Base-by-base conservation (phyloP, 2,113 vertebrate genomes). In the Nanorana parkeri region DNA sequence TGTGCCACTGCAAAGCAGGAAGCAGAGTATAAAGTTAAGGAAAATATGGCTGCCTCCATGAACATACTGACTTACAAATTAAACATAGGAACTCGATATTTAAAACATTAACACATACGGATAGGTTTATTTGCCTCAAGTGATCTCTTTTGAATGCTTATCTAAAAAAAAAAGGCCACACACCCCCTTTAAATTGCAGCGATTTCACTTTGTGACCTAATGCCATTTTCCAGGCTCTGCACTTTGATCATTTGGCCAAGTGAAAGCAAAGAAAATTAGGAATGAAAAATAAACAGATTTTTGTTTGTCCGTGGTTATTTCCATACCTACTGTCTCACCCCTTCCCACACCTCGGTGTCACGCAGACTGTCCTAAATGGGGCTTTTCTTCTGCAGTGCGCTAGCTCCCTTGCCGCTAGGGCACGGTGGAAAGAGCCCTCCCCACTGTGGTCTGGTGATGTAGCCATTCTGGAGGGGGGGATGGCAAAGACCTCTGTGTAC, bases 361-460 rank as follows among this genome's bases (percentile, higher is more conserved):
- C n/a, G 29, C 66, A 67, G 32, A 1, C 55, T 16, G 29, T 6
- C 47, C 51, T 67, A 72, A 84, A 78, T 58, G 56, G 66, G 52
- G 36, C 75, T 72, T 84, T 86, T 71, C 75, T 83, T 76, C 61
- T 54, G 29, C 26, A 21, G 41, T 21, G 15, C 10, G 26, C 20
- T 19, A 19, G 75, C 52, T n/a, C 29, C 58, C 60, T 68, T 24
- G 20, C 41, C 15, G 26, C 66, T 65, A 16, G 20, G 36, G 29
- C 71, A 47, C 47, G 13, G 24, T 80, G 56, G 68, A 76, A 75
- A 73, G 63, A 58, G 20, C 66, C 29, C 3, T 23, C 66, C 47
- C 51, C 24, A 32, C 77, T 63, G 73, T 65, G 66, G 82, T 21
- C 4, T 55, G 78, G 36, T 11, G 74, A 65, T 64, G 28, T 29